These are phyloP conservation scores for Thinocorus orbignyianus DNA, from an alignment of 2,113 vertebrate genomes.

Conservation along the genomic window DNA sequence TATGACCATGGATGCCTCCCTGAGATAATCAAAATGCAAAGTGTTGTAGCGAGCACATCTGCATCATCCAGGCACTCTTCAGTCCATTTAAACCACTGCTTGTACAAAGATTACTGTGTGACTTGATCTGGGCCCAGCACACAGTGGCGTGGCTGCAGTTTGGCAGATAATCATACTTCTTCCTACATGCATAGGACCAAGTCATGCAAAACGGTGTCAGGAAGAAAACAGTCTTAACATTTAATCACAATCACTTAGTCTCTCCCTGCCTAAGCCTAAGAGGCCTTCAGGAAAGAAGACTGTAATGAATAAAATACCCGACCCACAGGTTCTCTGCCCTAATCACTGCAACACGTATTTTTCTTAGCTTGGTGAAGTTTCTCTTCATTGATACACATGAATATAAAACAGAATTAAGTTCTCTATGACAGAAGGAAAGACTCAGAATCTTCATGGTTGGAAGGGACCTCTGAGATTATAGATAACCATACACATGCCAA, in stretches of 20 bases:
- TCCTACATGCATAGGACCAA: not conserved
- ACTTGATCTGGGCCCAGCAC: not conserved
- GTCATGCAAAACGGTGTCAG: not conserved
- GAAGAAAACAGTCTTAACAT: not conserved
- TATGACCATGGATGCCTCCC: not conserved
- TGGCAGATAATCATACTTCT: not conserved
- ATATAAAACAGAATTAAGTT: not conserved
- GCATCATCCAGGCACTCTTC: not conserved
- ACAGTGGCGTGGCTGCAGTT: accelerated
- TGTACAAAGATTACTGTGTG: not conserved
- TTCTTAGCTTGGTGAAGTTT: not conserved
- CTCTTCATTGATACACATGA: not conserved
- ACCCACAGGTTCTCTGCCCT: not conserved
- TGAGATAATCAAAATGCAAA: not conserved
- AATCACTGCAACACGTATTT: not conserved
- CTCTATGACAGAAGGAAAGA: not conserved
- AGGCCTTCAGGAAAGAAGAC: not conserved
- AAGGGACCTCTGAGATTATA: no score
- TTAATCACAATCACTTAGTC: not conserved
- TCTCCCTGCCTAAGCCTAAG: not conserved
- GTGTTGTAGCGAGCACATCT: not conserved
- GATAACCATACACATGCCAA: no score
- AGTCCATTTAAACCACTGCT: not conserved
- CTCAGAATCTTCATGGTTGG: no score
- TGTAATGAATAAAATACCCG: not conserved